These are phyloP conservation scores for Mastomys coucha DNA, from an alignment of 2,113 vertebrate species.

Conservation along the genomic window DNA sequence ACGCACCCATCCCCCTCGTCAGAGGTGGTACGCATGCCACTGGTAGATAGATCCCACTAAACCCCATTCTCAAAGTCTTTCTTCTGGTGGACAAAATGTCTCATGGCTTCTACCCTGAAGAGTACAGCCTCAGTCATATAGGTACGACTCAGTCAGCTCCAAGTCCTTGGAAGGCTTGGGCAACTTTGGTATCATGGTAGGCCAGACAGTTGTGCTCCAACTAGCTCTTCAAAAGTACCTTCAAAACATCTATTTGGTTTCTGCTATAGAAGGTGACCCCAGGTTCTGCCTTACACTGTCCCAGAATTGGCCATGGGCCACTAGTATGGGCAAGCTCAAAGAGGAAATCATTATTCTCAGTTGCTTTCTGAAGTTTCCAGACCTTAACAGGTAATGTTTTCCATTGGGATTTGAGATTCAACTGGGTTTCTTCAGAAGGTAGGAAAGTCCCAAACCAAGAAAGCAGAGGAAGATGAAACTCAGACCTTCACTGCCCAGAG, in stretches of 20 bases:
- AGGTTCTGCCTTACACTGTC: neutral
- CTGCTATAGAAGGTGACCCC: neutral
- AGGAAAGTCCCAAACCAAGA: neutral
- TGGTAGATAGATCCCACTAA: neutral
- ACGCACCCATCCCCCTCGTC: neutral
- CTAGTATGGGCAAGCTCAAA: neutral
- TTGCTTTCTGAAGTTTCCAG: neutral
- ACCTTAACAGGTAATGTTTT: neutral
- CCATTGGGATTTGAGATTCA: neutral
- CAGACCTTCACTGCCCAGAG: neutral
- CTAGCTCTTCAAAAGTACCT: neutral
- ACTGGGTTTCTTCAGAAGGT: neutral
- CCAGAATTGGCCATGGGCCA: neutral
- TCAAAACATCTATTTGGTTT: constrained; percentile 3
- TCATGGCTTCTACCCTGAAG: neutral
- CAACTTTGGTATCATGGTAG: neutral
- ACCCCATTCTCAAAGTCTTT: neutral
- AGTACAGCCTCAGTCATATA: neutral
- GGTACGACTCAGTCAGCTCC: neutral
- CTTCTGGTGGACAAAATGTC: neutral
- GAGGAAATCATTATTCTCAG: neutral
- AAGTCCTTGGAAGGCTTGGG: neutral
- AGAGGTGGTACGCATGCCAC: neutral
- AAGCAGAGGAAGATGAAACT: neutral
- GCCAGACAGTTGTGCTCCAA: neutral